Evolutionary conservation across 23 tunicate species (phyloP), one percentile per base, ranked within the genome.

Genomic region (Botrylloides violaceus): DNA sequence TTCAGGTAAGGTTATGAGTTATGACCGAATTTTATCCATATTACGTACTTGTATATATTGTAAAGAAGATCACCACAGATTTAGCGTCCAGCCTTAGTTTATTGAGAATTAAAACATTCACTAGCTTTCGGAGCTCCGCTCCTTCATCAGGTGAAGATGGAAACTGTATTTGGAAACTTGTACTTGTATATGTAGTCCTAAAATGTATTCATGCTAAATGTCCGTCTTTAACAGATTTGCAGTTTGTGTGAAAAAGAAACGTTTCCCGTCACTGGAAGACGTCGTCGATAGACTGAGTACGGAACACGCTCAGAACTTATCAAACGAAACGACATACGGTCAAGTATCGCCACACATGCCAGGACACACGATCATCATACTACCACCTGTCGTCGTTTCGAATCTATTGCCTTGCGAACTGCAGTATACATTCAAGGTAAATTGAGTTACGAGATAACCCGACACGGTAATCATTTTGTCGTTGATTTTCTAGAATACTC

Each of bases 381-480:
- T 90, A 36, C 97, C 97, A 61, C 88, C 97, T 22, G 84, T 90
- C 33, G 84, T 82, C 63, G 80, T 90, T 37, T 83, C 97, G 33
- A 90, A 90, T 39, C 82, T 90, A n/a, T 84, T 90, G 26, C 97
- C 97, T 4, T 90, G 90, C 63, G 97, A 90, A 47, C 72, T 90
- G 26, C 83, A 70, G 21, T 90, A 90, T 56, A 82, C 75, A 31
- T 75, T 90, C 75, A 90, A 83, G 71, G 90, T 87, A 24, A 36
- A 47, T 37, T 18, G 15, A 15, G 65, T 23, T 15, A 18, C 65
- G n/a, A 60, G 15, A 60, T 15, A 25, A 25, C n/a, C n/a, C n/a
- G n/a, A n/a, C n/a, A n/a, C n/a, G n/a, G n/a, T n/a, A n/a, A n/a
- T n/a, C n/a, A n/a, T n/a, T n/a, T n/a, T n/a, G n/a, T n/a, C n/a